Percentiles rank a stretch among this genome's conserved stretches.
These are phyloP conservation scores for Lepidocolaptes lacrymiger DNA, from an alignment of 2,797 vertebrate genomes.

Conservation along the genomic window DNA sequence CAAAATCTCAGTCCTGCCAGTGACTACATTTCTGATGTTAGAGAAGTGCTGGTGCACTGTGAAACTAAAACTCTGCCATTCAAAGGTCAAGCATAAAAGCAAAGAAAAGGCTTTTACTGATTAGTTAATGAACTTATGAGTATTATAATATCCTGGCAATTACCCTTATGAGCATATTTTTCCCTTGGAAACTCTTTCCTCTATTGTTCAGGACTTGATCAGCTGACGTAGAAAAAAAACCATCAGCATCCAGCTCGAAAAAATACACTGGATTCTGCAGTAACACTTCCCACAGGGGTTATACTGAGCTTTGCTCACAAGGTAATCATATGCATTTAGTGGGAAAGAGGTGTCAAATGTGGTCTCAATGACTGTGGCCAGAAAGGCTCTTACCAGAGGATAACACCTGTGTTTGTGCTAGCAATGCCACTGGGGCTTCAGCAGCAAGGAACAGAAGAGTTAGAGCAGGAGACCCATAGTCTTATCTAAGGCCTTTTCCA, in stretches of 20 bases:
- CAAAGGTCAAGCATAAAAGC: not conserved
- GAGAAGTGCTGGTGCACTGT: not conserved
- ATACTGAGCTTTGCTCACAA: not conserved
- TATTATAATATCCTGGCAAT: not conserved
- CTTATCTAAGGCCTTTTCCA: not conserved
- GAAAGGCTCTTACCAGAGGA: not conserved
- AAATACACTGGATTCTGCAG: not conserved
- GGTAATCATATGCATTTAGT: accelerated
- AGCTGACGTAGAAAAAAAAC: not conserved
- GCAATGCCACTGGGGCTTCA: not conserved
- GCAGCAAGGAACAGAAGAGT: not conserved
- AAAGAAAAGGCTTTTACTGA: not conserved
- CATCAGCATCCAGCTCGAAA: not conserved
- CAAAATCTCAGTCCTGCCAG: not conserved
- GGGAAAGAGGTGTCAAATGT: not conserved
- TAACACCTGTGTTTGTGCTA: not conserved
- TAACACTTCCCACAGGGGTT: too few relatives aligned
- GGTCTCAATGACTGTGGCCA: not conserved
- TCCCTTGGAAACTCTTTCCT: not conserved
- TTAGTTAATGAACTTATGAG: not conserved
- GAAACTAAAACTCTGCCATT: not conserved
- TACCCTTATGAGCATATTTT: not conserved
- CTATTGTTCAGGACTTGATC: not conserved
- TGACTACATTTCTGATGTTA: not conserved
- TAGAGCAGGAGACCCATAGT: not conserved